Evolutionary conservation across 2,888 invertebrate species (phyloP), one percentile per base, ranked within the genome.

Genomic region (Fragum sueziense): DNA sequence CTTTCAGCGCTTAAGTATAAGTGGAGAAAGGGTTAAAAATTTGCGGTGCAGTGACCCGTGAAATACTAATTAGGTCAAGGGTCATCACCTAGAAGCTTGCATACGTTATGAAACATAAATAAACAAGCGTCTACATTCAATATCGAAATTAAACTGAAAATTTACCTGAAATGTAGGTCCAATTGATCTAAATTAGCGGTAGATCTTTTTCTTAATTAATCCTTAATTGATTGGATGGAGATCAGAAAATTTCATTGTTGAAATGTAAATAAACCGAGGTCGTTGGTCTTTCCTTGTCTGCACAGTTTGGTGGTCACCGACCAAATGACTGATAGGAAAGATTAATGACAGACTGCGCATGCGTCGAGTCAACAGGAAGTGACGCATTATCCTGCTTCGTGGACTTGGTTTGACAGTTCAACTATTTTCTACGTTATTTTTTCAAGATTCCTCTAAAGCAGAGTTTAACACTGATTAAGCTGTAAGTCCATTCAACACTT

Each of bases 361-460:
- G 65, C 65, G 69, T 54, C 11, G n/a, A 22, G 47, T 57, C 59
- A 14, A 25, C n/a, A 41, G 80, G 80, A 77, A 68, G 52, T 80
- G 74, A 77, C 80, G 80, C 73, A 76, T 67, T 25, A n/a, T 29
- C 27, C 34, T 70, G 70, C 73, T 76, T 80, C 80, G 80, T 80
- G 76, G 80, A 80, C 76, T 41, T 27, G 33, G 27, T 6, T 61
- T 61, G 37, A 41, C 27, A 65, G 37, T 41, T 41, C 20, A 20
- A 65, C 65, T 4, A 25, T 57, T 57, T 57, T 27, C n/a, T 57
- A 25, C 29, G 25, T 6, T n/a, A n/a, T n/a, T n/a, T n/a, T n/a
- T n/a, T n/a, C n/a, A n/a, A n/a, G n/a, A n/a, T n/a, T n/a, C n/a
- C n/a, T n/a, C n/a, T n/a, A n/a, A n/a, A n/a, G n/a, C n/a, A n/a